Evolutionary conservation across 2,113 vertebrate species (phyloP), one percentile per base, ranked within the genome.

Genomic region (Zosterops japonicus): DNA sequence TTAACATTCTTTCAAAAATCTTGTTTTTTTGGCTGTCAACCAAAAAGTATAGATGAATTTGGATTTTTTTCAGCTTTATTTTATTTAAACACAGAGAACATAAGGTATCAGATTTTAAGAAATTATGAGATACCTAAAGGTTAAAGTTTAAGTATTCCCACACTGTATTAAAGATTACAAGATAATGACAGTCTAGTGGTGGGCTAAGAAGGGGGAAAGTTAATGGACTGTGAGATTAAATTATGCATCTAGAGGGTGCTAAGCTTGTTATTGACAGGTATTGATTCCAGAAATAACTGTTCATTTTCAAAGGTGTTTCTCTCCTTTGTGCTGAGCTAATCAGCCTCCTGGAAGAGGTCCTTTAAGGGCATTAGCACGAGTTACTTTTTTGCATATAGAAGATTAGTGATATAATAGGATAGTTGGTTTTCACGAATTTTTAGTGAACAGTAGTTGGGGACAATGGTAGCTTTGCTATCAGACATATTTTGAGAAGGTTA

Each of bases 181-280:
- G 67, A 83, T 55, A 39, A 83, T 89, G 53, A 29, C 55, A 61
- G 16, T 75, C 12, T 31, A 59, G 44, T 24, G 41, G 22, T 49
- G 95, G 59, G 39, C 44, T 95, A 63, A 23, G 74, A 96, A 80
- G 31, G 27, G 57, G 25, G 17, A 90, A 97, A 96, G 27, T 61
- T 94, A 97, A 93, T 79, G 93, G 64, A 41, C 87, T 85, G 75
- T 97, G 96, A 97, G 95, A 98, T 97, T 94, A 97, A 97, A 98
- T 97, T 95, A 96, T 53, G 12, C 28, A 59, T 95, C 94, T 93
- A 96, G 79, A 93, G 70, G 65, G 24, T 92, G 33, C 46, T 96
- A 70, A 94, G 8, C 55, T 64, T 90, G 91, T 82, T 50, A 36
- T 39, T 94, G 95, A 96, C 80, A 92, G 80, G 29, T 96, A 96